Conservation (phyloP, 2,888 invertebrate species). For the Himalopsyche kuldschensis region DNA sequence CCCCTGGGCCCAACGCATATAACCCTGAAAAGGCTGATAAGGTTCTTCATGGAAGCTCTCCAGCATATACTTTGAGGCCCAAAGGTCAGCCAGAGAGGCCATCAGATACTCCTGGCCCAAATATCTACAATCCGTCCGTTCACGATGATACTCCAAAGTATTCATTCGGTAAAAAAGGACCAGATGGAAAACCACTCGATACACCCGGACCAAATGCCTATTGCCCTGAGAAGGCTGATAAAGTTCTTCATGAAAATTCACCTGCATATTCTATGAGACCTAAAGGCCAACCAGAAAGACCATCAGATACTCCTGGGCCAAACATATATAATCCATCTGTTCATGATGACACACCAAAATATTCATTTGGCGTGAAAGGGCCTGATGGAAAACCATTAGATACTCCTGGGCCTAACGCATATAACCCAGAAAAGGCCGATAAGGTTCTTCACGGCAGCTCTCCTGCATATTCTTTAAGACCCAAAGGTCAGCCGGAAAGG, state of each 20-base stretch:
- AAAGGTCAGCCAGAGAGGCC: slow-evolving; percentile 48
- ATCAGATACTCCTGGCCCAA: slow-evolving; percentile 56
- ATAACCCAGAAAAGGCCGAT: slow-evolving; percentile 51
- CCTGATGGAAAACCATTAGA: slow-evolving; percentile 55
- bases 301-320: slow-evolving; percentile 55
- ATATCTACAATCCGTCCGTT: slow-evolving; percentile 60
- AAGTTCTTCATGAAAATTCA: slow-evolving; percentile 57
- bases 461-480: slow-evolving; percentile 72
- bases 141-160: slow-evolving; percentile 57
- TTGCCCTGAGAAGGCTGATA: slow-evolving; percentile 49
- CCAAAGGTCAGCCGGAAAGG: slow-evolving; percentile 62
- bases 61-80: slow-evolving; percentile 58
- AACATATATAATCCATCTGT: slow-evolving; percentile 61
- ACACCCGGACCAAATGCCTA: slow-evolving; percentile 66
- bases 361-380: slow-evolving; percentile 64
- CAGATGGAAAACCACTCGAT: slow-evolving; percentile 55
- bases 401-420: slow-evolving; percentile 65
- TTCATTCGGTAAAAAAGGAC: slow-evolving; percentile 64
- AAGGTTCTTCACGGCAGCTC: slow-evolving; percentile 57
- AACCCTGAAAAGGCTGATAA: slow-evolving; percentile 48
- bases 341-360: slow-evolving; percentile 56
- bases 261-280: slow-evolving; percentile 74
- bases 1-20: slow-evolving; percentile 60
- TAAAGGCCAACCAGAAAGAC: slow-evolving; percentile 60
- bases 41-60: slow-evolving; percentile 52